Conservation (phyloP, 2,113 vertebrate genomes). For the Raja brachyura region DNA sequence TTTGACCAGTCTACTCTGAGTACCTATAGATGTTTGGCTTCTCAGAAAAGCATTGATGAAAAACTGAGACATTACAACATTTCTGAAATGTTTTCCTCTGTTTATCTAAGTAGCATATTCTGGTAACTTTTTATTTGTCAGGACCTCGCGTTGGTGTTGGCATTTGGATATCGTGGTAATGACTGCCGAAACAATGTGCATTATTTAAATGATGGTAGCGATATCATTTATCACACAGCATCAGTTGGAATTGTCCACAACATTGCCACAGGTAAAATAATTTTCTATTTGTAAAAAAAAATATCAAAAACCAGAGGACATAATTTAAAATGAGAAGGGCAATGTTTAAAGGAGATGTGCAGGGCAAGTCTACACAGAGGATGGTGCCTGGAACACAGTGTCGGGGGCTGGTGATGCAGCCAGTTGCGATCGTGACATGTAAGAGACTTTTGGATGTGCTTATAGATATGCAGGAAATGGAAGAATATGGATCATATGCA, state of each 20-base stretch:
- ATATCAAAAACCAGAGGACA: too few relatives aligned
- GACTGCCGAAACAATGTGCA: slow-evolving; percentile 98
- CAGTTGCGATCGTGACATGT: too few relatives aligned
- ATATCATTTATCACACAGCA: slow-evolving; percentile 95
- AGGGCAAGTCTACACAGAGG: too few relatives aligned
- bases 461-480: too few relatives aligned
- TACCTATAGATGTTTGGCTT: neutral
- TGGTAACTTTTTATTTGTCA: slow-evolving; percentile 49
- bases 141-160: slow-evolving; percentile 92
- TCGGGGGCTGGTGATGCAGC: too few relatives aligned
- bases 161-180: slow-evolving; percentile 92
- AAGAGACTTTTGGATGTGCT: too few relatives aligned
- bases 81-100: neutral
- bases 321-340: too few relatives aligned
- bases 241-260: slow-evolving; percentile 89
- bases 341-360: too few relatives aligned
- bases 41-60: neutral
- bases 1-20: too few relatives aligned
- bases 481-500: too few relatives aligned
- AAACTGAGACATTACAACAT: neutral
- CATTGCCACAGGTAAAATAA: slow-evolving; percentile 76
- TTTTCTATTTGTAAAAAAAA: neutral
- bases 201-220: slow-evolving; percentile 92
- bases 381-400: too few relatives aligned
- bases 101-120: neutral